phyloP scores from a whole-genome alignment of 2,888 invertebrate genomes.

The Epinotia nisella region DNA sequence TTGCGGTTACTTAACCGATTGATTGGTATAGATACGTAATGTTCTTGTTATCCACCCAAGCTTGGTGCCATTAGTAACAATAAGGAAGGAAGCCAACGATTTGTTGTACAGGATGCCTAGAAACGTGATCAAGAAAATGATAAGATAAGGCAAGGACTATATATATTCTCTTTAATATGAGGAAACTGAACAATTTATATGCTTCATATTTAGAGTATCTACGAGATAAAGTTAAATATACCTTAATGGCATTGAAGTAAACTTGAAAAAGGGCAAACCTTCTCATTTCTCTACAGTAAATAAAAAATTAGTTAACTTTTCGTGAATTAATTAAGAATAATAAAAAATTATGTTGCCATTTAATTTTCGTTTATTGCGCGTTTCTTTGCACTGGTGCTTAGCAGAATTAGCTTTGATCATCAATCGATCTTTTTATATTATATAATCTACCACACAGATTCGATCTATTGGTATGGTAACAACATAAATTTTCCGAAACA shows the following conservation, averaged over 20 bases:
- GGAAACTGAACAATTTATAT: neutral
- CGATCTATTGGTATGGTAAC: neutral
- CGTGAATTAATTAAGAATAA: neutral
- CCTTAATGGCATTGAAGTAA: neutral
- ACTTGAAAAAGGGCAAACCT: neutral
- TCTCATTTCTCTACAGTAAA: neutral
- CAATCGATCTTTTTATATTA: neutral
- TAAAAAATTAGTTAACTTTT: neutral
- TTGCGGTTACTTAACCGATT: neutral
- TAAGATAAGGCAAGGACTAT: neutral
- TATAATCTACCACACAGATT: neutral
- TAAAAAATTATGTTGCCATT: neutral
- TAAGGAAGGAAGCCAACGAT: constrained; percentile 14
- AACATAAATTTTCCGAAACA: neutral
- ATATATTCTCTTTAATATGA: neutral
- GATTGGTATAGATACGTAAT: constrained; percentile 2
- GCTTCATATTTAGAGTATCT: neutral
- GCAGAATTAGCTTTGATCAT: too few species aligned
- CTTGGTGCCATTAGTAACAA: constrained; percentile 1
- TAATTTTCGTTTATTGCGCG: neutral
- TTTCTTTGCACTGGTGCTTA: neutral
- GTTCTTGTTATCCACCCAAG: constrained; percentile 14
- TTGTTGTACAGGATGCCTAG: neutral
- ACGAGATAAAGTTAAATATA: neutral
- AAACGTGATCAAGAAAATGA: neutral